Evolutionary conservation across 2,113 vertebrate species (phyloP).

Genomic region (Dunckerocampus dactyliophorus): DNA sequence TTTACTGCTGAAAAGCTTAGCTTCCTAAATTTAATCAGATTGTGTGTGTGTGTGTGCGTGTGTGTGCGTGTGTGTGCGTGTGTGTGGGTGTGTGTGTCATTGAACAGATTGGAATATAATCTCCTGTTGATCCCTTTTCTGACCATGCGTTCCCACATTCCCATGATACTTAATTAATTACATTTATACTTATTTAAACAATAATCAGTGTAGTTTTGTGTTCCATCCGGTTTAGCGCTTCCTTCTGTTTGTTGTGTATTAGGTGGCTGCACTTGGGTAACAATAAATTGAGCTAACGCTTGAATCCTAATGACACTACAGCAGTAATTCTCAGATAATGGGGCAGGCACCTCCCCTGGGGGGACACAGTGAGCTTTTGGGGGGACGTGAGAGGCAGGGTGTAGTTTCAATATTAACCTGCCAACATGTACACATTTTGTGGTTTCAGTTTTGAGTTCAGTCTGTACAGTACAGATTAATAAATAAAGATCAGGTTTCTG

Average conservation of each 20-base stretch:
- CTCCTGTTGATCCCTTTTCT: constrained; percentile 42
- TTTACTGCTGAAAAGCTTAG: constrained; percentile 48
- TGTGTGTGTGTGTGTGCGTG: constrained; percentile 7
- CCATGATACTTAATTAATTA: constrained; percentile 46
- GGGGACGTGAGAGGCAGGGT: too few relatives aligned
- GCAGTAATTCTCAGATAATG: too few relatives aligned
- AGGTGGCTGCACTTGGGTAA: not conserved
- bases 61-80: constrained; percentile 5
- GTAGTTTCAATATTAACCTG: too few relatives aligned
- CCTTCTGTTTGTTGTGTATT: not conserved
- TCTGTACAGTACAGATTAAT: too few relatives aligned
- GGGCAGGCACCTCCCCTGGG: too few relatives aligned
- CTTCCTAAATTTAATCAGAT: constrained; percentile 42
- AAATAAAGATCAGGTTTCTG: too few relatives aligned
- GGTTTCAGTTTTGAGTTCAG: too few relatives aligned
- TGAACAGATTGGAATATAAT: constrained; percentile 57
- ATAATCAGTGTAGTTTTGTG: not conserved
- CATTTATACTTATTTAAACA: constrained; percentile 25
- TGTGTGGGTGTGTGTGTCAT: constrained; percentile 10
- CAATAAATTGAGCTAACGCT: not conserved
- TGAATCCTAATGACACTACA: not conserved
- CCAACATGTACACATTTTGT: too few relatives aligned
- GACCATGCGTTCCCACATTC: constrained; percentile 29
- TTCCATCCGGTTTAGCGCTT: not conserved
- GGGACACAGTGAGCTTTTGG: too few relatives aligned